Conservation (phyloP, 2,888 invertebrate species). For the Trisateles emortualis region DNA sequence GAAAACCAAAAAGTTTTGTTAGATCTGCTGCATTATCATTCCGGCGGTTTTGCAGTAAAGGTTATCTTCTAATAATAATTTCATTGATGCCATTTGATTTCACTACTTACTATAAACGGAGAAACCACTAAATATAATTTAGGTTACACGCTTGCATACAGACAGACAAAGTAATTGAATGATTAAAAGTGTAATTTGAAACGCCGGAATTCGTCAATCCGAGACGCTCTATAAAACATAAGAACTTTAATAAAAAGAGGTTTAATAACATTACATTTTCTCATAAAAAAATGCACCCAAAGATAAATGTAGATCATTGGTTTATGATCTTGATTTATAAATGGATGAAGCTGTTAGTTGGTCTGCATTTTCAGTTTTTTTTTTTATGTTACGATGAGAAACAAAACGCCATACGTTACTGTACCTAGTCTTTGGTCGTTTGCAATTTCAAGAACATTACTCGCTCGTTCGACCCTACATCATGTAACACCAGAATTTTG, state of each 20-base stretch:
- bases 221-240: slow-evolving; percentile 18
- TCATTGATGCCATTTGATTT: slow-evolving; percentile 40
- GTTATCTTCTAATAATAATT: slow-evolving; percentile 35
- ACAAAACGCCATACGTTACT: too few species aligned
- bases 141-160: slow-evolving; percentile 36
- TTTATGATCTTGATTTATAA: too few species aligned
- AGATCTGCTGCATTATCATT: slow-evolving; percentile 41
- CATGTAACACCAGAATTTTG: too few species aligned
- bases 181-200: slow-evolving; percentile 22
- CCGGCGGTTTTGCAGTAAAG: slow-evolving; percentile 32
- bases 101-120: slow-evolving; percentile 27
- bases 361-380: too few species aligned
- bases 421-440: too few species aligned
- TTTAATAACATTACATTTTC: neutral
- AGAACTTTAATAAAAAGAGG: slow-evolving; percentile 2
- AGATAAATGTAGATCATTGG: too few species aligned
- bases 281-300: neutral
- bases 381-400: too few species aligned
- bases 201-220: slow-evolving; percentile 16
- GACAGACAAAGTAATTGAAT: slow-evolving; percentile 25
- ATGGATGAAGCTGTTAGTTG: too few species aligned
- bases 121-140: slow-evolving; percentile 33
- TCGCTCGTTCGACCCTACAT: too few species aligned
- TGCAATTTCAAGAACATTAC: too few species aligned
- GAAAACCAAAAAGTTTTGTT: slow-evolving; percentile 31